phyloP scores from a whole-genome alignment of 2,113 vertebrate species.

The Hymenochirus boettgeri region DNA sequence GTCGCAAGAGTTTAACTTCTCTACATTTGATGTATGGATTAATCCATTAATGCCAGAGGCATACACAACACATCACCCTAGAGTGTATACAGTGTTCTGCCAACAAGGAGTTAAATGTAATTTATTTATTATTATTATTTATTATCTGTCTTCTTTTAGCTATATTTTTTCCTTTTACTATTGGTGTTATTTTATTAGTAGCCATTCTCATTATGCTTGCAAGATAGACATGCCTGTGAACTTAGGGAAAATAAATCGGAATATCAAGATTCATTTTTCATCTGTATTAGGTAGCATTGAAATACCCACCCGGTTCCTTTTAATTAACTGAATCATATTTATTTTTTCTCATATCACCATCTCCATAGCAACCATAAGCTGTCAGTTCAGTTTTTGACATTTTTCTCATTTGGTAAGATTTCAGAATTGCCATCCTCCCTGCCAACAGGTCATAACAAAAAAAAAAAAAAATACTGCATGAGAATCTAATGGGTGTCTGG shows the following conservation, averaged over 20 bases:
- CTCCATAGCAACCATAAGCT: conserved; percentile 88
- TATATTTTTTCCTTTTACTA: neutral
- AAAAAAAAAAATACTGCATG: conserved; percentile 80
- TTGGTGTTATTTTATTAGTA: conserved; percentile 19
- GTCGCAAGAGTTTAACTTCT: neutral
- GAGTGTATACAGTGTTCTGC: neutral
- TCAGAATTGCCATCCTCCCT: conserved; percentile 96
- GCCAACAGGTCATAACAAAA: conserved; percentile 95
- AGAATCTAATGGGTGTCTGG: conserved; percentile 99
- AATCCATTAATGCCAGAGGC: neutral
- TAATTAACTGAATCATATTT: conserved; percentile 77
- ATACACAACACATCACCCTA: neutral
- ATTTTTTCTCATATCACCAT: conserved; percentile 76
- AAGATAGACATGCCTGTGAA: conserved; percentile 18
- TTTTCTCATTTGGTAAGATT: conserved; percentile 97
- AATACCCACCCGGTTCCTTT: conserved; percentile 77
- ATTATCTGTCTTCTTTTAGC: conserved; percentile 1
- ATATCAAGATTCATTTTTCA: conserved; percentile 70
- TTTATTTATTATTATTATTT: neutral
- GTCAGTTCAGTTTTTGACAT: conserved; percentile 97
- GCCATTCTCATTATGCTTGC: conserved; percentile 14
- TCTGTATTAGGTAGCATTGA: conserved; percentile 69
- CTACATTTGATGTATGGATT: neutral
- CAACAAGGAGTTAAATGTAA: neutral
- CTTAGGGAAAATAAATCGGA: conserved; percentile 23